These are phyloP conservation scores for Tenthredo distinguenda DNA, from an alignment of 2,888 invertebrate species.

Conservation along the genomic window DNA sequence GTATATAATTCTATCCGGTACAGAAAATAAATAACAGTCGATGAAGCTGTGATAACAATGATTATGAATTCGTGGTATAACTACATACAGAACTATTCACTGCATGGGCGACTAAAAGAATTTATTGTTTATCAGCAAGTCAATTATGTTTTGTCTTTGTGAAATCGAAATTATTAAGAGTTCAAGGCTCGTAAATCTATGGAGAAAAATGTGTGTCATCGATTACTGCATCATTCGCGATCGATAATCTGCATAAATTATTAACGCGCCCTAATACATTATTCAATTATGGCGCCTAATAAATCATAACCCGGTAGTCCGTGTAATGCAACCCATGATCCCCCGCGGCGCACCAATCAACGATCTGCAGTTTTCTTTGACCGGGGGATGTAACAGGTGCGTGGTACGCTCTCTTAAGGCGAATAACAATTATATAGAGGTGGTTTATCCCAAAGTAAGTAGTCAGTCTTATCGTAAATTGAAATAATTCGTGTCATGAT, in stretches of 20 bases:
- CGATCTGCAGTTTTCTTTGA: background rate
- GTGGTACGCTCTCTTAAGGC: background rate
- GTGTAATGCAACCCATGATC: background rate
- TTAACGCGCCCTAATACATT: background rate
- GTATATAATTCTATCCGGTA: background rate
- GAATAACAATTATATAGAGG: background rate
- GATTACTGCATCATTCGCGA: background rate
- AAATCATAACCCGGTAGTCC: background rate
- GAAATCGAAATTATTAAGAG: background rate
- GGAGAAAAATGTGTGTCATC: background rate
- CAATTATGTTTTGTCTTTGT: background rate
- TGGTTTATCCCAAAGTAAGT: background rate
- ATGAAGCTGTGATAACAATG: background rate
- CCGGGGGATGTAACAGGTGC: background rate
- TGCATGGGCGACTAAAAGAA: background rate
- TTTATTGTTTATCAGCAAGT: background rate
- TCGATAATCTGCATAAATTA: background rate
- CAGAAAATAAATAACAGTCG: background rate
- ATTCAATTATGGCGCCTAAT: background rate
- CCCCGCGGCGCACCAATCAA: background rate
- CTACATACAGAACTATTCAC: background rate
- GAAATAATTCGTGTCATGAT: background rate
- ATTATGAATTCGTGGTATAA: background rate
- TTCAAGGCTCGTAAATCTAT: background rate
- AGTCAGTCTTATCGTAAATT: background rate